These are phyloP conservation scores for Lamellibrachia satsuma DNA, from an alignment of 2,888 invertebrate genomes.

Conservation along the genomic window DNA sequence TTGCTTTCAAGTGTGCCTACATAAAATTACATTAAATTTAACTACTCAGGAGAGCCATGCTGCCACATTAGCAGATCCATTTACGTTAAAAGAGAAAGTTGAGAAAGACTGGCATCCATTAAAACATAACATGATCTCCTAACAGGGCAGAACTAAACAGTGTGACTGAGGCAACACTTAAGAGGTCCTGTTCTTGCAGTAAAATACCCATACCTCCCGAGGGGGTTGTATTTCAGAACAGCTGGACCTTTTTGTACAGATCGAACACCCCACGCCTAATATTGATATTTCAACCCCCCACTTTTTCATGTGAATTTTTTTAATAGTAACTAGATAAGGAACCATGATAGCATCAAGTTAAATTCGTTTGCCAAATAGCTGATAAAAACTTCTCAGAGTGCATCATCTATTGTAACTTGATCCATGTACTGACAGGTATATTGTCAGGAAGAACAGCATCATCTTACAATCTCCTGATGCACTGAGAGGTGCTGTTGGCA, in stretches of 20 bases:
- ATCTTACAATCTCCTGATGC: neutral
- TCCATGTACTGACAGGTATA: neutral
- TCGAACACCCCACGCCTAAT: neutral
- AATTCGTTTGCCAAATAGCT: neutral
- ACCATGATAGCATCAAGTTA: neutral
- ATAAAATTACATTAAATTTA: neutral
- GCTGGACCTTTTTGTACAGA: neutral
- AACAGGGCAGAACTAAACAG: neutral
- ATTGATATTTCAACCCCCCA: neutral
- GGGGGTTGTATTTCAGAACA: neutral
- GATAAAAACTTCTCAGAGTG: neutral
- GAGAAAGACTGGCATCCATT: neutral
- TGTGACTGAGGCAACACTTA: neutral
- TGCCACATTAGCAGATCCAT: neutral
- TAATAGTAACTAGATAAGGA: neutral
- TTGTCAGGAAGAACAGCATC: neutral
- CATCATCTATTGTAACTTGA: neutral
- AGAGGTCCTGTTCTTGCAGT: neutral
- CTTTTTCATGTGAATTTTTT: too few species aligned
- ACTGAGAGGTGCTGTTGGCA: neutral
- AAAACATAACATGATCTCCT: slow-evolving; percentile 2
- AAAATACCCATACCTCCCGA: too few species aligned
- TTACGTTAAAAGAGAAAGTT: neutral
- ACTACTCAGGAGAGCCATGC: too few species aligned
- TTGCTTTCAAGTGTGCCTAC: neutral